These are phyloP conservation scores for Penaeus monodon DNA, from an alignment of 2,888 invertebrate species.

Conservation along the genomic window DNA sequence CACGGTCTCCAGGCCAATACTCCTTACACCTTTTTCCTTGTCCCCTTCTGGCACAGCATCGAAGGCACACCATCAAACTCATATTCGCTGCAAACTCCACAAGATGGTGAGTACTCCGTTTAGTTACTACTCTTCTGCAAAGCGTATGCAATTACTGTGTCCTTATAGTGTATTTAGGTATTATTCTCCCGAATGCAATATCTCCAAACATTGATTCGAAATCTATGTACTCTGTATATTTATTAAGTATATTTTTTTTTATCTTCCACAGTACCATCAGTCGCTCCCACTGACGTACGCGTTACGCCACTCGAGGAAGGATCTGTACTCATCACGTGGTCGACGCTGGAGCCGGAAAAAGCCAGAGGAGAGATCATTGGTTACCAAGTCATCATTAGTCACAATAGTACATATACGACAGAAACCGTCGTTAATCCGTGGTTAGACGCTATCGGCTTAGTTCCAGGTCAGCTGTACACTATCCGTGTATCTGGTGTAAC, in stretches of 20 bases:
- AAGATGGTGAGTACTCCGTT: conserved; percentile 76
- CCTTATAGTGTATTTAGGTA: neutral
- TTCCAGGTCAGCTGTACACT: conserved; percentile 86
- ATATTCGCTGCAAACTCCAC: conserved; percentile 84
- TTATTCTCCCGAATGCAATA: neutral
- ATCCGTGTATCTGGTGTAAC: conserved; percentile 85
- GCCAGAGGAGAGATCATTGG: conserved; percentile 56
- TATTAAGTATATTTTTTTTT: neutral
- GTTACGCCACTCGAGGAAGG: conserved; percentile 44
- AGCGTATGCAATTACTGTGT: neutral
- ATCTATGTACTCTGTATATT: neutral
- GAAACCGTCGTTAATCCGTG: conserved; percentile 83
- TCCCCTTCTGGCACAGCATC: conserved; percentile 88
- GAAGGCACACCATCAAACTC: conserved; percentile 95
- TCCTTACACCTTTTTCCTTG: conserved; percentile 91
- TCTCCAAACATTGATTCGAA: neutral
- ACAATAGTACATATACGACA: conserved; percentile 75
- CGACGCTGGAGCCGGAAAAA: conserved; percentile 34
- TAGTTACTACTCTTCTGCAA: neutral
- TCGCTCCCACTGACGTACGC: conserved; percentile 47
- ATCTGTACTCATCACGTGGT: conserved; percentile 58
- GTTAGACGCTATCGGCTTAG: conserved; percentile 88
- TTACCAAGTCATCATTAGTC: conserved; percentile 76
- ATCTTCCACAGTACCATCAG: conserved; percentile 60
- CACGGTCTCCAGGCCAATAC: conserved; percentile 86